Percentiles rank a stretch among this genome's conserved stretches.
Conservation (phyloP, 2,888 invertebrate genomes). For the Pachliopta kotzebuea region DNA sequence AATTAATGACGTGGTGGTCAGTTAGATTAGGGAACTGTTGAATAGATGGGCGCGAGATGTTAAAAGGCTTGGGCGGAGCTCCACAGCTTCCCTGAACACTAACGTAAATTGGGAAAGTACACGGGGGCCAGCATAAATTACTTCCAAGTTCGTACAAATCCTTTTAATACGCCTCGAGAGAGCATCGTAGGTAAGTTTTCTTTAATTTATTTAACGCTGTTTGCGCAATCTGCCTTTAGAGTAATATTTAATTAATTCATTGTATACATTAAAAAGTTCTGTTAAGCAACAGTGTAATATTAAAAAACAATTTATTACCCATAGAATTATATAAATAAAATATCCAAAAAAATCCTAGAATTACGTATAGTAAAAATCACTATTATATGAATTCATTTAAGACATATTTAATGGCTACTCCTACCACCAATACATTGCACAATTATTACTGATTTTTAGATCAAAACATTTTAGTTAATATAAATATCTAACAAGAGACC, state of each 20-base stretch:
- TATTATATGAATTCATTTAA: no score
- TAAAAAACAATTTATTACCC: no score
- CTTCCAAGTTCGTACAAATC: conserved; percentile 28
- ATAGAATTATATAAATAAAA: no score
- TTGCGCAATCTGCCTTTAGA: background rate
- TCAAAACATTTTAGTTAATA: no score
- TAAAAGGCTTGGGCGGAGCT: conserved; percentile 70
- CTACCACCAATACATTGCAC: no score
- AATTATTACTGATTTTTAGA: no score
- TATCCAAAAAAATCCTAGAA: no score
- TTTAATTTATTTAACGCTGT: conserved; percentile 26
- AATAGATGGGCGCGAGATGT: conserved; percentile 54
- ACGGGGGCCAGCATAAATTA: conserved; percentile 29
- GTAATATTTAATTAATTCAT: background rate
- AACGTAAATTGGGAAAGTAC: conserved; percentile 51
- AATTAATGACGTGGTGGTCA: conserved; percentile 81
- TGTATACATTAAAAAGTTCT: background rate
- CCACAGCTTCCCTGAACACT: conserved; percentile 68
- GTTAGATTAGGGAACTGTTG: conserved; percentile 68
- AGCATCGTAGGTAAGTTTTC: conserved; percentile 10
- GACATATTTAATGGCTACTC: no score
- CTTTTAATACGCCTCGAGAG: conserved; percentile 24
- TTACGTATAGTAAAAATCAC: no score
- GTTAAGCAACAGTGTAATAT: background rate
- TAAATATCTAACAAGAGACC: no score